Base-by-base conservation (phyloP, 2,888 invertebrate species). In the Pachycephus smyrnensis region DNA sequence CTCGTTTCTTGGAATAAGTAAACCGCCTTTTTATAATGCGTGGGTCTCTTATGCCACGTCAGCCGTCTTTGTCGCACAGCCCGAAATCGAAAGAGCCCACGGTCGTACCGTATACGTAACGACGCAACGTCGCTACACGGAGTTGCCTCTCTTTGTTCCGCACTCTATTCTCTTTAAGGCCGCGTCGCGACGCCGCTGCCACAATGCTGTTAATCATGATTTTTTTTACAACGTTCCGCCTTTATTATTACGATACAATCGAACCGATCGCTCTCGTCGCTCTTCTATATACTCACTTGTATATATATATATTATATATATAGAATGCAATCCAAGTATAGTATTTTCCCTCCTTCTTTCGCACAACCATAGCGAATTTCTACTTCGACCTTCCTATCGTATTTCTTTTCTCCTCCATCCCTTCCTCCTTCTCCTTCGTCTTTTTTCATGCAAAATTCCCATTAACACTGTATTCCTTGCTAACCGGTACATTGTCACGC, bases 1-100 rank as follows among this genome's bases (percentile, higher is more conserved):
- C 82, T 83, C 82, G 86, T 87, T 87, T 87, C 87, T 85, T 80
- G 83, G 85, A 87, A 87, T 87, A 87, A 83, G 82, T 82, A 79
- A 81, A 83, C 68, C 77, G 77, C 73, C 82, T 83, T 79, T 78
- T 75, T 75, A 78, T 55, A 75, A 71, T 55, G 73, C 75, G 55
- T 73, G 55, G 71, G 6, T 55, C 55, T 23, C 23, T 15, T 15
- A 55, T 55, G 6, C 23, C 9, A 9, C 2, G 15, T 23, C 15
- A 15, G 55, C 23, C 55, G 55, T 55, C 55, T 23, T 55, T 55
- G 55, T 55, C 9, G 55, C 23, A 9, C 55, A 55, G 55, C 55
- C 55, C 55, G 55, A 55, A 23, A 23, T 23, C 23, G 23, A 55
- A 55, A 23, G 55, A 55, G 40, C 6, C 23, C 23, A 40, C 40